Evolutionary conservation across 2,113 vertebrate genomes (phyloP).

Genomic region (Rhinogobius similis): DNA sequence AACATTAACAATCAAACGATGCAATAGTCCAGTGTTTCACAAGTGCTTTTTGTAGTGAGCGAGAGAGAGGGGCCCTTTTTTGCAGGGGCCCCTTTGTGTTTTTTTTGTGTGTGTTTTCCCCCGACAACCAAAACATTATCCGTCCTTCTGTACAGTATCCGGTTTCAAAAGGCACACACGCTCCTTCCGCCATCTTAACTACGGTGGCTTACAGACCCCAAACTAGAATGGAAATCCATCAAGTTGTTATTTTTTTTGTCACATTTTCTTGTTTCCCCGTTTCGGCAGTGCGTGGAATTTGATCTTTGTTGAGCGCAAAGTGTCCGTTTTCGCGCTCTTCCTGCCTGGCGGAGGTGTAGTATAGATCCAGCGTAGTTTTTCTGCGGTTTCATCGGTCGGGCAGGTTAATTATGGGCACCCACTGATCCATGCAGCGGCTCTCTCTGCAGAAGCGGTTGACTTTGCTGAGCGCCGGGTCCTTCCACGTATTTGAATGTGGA

Average conservation of each 20-base stretch:
- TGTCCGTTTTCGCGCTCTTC: conserved; percentile 51
- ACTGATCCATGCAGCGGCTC: conserved; percentile 94
- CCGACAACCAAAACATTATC: conserved; percentile 48
- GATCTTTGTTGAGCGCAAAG: conserved; percentile 50
- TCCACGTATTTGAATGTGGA: conserved; percentile 87
- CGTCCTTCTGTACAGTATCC: conserved; percentile 50
- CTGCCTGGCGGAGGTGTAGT: conserved; percentile 49
- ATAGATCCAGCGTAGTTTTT: conserved; percentile 35
- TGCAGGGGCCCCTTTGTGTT: conserved; percentile 55
- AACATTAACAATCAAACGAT: conserved; percentile 65
- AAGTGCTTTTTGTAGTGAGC: conserved; percentile 69
- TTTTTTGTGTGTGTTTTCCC: conserved; percentile 30
- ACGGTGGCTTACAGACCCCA: conserved; percentile 50
- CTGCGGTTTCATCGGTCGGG: conserved; percentile 87
- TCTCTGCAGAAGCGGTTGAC: conserved; percentile 94
- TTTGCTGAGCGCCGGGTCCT: conserved; percentile 92
- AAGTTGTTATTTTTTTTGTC: conserved; percentile 19
- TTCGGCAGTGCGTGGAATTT: conserved; percentile 61
- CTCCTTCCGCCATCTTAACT: conserved; percentile 41
- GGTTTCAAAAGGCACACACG: conserved; percentile 47
- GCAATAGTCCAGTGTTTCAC: conserved; percentile 73
- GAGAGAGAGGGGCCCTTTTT: conserved; percentile 50
- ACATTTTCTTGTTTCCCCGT: conserved; percentile 26
- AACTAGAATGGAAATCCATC: conserved; percentile 50
- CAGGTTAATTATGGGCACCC: conserved; percentile 95